phyloP scores from a whole-genome alignment of 2,113 vertebrate genomes.

The Leptobrachium ailaonicum region DNA sequence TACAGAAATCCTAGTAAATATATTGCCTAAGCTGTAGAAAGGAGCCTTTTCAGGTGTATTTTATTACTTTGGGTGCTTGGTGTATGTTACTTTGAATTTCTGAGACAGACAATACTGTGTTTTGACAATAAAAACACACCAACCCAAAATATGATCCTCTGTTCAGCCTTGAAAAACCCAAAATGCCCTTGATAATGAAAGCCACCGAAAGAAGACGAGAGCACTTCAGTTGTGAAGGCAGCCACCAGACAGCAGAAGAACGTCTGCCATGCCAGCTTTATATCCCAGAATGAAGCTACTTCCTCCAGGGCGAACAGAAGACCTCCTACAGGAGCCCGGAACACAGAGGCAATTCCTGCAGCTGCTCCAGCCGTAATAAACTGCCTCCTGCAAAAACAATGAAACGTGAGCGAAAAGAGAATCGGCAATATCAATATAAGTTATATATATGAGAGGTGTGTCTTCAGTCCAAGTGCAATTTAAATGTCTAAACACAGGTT shows the following conservation, averaged over 20 bases:
- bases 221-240: conserved; percentile 51
- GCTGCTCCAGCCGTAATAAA: conserved; percentile 49
- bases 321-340: conserved; percentile 44
- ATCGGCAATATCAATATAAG: too few relatives aligned
- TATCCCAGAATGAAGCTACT: conserved; percentile 57
- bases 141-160: conserved; percentile 57
- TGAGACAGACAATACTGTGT: too few relatives aligned
- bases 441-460: too few relatives aligned
- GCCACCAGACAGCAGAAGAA: conserved; percentile 59
- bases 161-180: conserved; percentile 60
- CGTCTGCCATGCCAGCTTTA: conserved; percentile 57
- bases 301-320: conserved; percentile 55
- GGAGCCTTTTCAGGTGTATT: too few relatives aligned
- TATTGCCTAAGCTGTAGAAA: too few relatives aligned
- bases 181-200: conserved; percentile 55
- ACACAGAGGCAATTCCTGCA: conserved; percentile 44
- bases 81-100: too few relatives aligned
- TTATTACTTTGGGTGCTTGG: too few relatives aligned
- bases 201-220: conserved; percentile 53
- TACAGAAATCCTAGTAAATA: too few relatives aligned
- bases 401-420: background rate
- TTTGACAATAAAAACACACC: background rate
- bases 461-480: too few relatives aligned
- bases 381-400: conserved; percentile 42
- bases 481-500: too few relatives aligned